A percentile compares a stretch with the other conserved stretches of the same genome.
Evolutionary conservation across 1,140 invertebrate species (phyloP).

Genomic region (Bicyclus anynana): DNA sequence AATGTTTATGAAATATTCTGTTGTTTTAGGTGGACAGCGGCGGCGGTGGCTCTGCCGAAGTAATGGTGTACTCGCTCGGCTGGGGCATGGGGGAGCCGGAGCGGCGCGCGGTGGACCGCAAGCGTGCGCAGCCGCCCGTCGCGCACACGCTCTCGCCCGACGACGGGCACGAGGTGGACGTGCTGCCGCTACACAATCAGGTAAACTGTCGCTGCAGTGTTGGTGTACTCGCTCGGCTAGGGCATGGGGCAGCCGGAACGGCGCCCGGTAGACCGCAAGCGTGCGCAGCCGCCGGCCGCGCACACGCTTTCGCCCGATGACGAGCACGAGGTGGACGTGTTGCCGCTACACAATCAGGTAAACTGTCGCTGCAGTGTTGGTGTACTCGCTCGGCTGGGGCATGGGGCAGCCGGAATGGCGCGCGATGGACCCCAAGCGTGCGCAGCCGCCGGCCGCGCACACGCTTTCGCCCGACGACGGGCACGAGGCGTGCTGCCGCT

Average conservation of each 20-base stretch:
- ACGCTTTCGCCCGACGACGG: slow-evolving; percentile 66
- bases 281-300: slow-evolving; percentile 55
- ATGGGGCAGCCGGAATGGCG: slow-evolving; percentile 74
- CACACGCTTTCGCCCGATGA: slow-evolving; percentile 66
- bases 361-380: slow-evolving; percentile 47
- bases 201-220: slow-evolving; percentile 45
- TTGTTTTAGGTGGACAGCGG: slow-evolving; percentile 65
- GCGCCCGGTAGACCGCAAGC: slow-evolving; percentile 70
- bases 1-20: background rate
- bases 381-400: slow-evolving; percentile 49
- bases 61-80: slow-evolving; percentile 75
- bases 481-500: slow-evolving; percentile 72
- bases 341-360: slow-evolving; percentile 74
- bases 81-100: slow-evolving; percentile 75
- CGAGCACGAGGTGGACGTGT: slow-evolving; percentile 72
- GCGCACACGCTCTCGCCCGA: slow-evolving; percentile 62
- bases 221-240: slow-evolving; percentile 53
- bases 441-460: slow-evolving; percentile 56
- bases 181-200: slow-evolving; percentile 73
- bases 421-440: slow-evolving; percentile 69
- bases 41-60: slow-evolving; percentile 72
- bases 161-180: slow-evolving; percentile 72
- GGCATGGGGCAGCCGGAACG: slow-evolving; percentile 74
- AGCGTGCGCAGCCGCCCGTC: slow-evolving; percentile 62
- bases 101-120: slow-evolving; percentile 69